Conservation (phyloP, 1,140 invertebrate genomes). For the Drosophila grimshawi region DNA sequence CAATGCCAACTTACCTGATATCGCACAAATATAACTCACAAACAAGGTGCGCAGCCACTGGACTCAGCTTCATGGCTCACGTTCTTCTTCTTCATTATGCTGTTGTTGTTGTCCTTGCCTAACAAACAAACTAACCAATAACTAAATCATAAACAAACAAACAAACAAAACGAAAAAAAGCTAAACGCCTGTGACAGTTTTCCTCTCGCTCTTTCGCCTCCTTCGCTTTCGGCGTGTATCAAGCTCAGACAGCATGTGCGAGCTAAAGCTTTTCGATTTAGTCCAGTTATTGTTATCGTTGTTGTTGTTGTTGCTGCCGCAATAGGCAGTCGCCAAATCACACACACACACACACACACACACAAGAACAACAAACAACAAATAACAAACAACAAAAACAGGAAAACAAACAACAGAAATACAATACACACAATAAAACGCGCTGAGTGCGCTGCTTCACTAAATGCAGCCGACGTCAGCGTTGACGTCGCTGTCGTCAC, state of each 20-base stretch:
- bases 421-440: slow-evolving; percentile 17
- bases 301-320: slow-evolving; percentile 22
- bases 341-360: slow-evolving; percentile 1
- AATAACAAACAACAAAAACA: slow-evolving; percentile 6
- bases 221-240: slow-evolving; percentile 7
- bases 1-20: slow-evolving; percentile 52
- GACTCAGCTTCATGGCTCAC: slow-evolving; percentile 11
- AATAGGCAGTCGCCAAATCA: slow-evolving; percentile 24
- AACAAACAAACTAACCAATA: slow-evolving; percentile 46
- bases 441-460: slow-evolving; percentile 38
- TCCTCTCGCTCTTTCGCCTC: not conserved
- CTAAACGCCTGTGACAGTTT: slow-evolving; percentile 7
- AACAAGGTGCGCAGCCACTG: slow-evolving; percentile 56
- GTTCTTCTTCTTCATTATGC: not conserved
- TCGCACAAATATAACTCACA: slow-evolving; percentile 59
- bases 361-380: slow-evolving; percentile 12
- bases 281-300: slow-evolving; percentile 25
- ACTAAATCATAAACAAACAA: slow-evolving; percentile 23
- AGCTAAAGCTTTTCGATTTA: slow-evolving; percentile 15
- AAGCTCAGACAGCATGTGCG: slow-evolving; percentile 28
- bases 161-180: slow-evolving; percentile 16
- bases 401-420: slow-evolving; percentile 16
- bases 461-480: slow-evolving; percentile 52
- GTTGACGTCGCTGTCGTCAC: slow-evolving; percentile 38
- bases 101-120: not conserved